These are phyloP conservation scores for Tortrix viridana DNA, from an alignment of 2,888 invertebrate species.

Conservation along the genomic window DNA sequence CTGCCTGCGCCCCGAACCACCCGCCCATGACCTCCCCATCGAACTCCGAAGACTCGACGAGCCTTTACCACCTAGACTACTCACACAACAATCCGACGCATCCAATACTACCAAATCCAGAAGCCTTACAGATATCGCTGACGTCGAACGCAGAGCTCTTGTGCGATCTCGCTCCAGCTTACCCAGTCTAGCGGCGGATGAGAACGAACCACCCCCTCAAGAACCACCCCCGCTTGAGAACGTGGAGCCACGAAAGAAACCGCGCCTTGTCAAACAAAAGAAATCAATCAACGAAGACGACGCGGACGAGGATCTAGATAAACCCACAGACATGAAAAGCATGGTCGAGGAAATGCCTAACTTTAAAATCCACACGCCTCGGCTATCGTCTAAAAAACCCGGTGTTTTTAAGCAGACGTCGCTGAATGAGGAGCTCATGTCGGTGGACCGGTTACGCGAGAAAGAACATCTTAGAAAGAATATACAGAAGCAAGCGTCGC, in stretches of 20 bases:
- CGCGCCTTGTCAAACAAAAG: slow-evolving; percentile 93
- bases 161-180: slow-evolving; percentile 91
- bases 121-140: slow-evolving; percentile 92
- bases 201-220: slow-evolving; percentile 57
- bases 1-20: slow-evolving; percentile 90
- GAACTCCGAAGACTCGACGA: slow-evolving; percentile 91
- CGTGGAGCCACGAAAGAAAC: slow-evolving; percentile 85
- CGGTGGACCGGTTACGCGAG: slow-evolving; percentile 92
- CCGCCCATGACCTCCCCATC: slow-evolving; percentile 91
- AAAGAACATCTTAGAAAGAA: slow-evolving; percentile 92
- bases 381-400: slow-evolving; percentile 78
- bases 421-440: slow-evolving; percentile 95
- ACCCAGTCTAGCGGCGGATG: slow-evolving; percentile 85
- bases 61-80: slow-evolving; percentile 77
- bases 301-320: slow-evolving; percentile 86
- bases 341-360: slow-evolving; percentile 87
- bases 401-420: slow-evolving; percentile 92
- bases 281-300: slow-evolving; percentile 92
- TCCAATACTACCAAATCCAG: slow-evolving; percentile 89
- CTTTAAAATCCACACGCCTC: slow-evolving; percentile 82
- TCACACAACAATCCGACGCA: slow-evolving; percentile 81
- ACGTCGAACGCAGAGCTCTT: slow-evolving; percentile 88
- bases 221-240: slow-evolving; percentile 61
- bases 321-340: slow-evolving; percentile 88
- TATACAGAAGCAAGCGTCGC: slow-evolving; percentile 94